A percentile compares a stretch with the other conserved stretches of the same genome.
Evolutionary conservation across 2,888 invertebrate genomes (phyloP).

Genomic region (Bimastos eiseni): DNA sequence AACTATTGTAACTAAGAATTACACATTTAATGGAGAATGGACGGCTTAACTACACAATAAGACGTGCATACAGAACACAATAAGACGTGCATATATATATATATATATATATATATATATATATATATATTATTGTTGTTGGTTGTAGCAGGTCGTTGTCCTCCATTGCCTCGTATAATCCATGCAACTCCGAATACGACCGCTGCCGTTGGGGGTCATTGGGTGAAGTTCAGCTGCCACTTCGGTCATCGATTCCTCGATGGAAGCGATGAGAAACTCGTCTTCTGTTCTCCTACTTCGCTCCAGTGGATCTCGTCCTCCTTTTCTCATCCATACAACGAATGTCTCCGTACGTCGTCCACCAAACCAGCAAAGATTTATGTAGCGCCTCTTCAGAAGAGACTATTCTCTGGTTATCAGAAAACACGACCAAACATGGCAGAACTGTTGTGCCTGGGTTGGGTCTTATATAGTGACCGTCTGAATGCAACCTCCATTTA

Average conservation of each 20-base stretch:
- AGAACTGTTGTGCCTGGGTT: too few species aligned
- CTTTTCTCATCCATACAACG: background rate
- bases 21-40: too few species aligned
- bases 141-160: background rate
- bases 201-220: slow-evolving; percentile 8
- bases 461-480: too few species aligned
- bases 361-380: background rate
- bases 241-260: background rate
- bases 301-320: slow-evolving; percentile 1
- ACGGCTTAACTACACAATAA: too few species aligned
- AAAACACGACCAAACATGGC: too few species aligned
- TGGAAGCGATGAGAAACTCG: background rate
- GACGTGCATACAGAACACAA: too few species aligned
- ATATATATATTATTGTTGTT: background rate
- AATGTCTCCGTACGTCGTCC: slow-evolving; percentile 8
- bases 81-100: too few species aligned
- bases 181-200: slow-evolving; percentile 24
- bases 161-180: slow-evolving; percentile 10
- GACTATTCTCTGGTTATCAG: too few species aligned
- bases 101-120: too few species aligned
- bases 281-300: slow-evolving; percentile 1
- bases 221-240: slow-evolving; percentile 17
- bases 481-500: too few species aligned
- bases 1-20: too few species aligned
- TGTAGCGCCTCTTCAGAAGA: too few species aligned